Percentiles rank a stretch among this genome's conserved stretches.
Conservation (phyloP, 2,888 invertebrate species). For the Seira ritae region DNA sequence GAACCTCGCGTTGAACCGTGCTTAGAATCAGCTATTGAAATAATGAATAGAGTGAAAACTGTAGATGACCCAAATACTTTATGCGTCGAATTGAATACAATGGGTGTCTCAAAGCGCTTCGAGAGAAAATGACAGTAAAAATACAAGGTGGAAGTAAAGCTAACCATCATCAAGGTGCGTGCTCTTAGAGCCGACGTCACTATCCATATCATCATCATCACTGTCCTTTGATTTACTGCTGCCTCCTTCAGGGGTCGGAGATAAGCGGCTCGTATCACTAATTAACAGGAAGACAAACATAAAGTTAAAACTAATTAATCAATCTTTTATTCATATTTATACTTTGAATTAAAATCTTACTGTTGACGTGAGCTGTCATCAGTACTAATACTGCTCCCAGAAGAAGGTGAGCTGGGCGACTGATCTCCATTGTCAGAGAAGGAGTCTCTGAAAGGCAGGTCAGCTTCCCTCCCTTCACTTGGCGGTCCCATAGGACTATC, state of each 20-base stretch:
- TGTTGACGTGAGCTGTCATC: constrained; percentile 39
- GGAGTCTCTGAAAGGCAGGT: constrained; percentile 44
- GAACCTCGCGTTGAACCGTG: constrained; percentile 52
- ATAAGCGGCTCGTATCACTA: constrained; percentile 33
- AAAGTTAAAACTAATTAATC: not conserved
- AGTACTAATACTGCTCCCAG: constrained; percentile 44
- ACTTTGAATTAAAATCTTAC: constrained; percentile 6
- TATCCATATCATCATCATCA: constrained; percentile 53
- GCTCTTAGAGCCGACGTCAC: constrained; percentile 52
- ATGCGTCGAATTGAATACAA: not conserved
- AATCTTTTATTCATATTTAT: too few relatives aligned
- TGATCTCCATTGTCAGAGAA: constrained; percentile 50
- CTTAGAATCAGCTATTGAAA: constrained; percentile 41
- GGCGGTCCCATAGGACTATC: constrained; percentile 58
- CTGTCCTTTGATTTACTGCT: constrained; percentile 54
- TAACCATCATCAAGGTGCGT: constrained; percentile 53
- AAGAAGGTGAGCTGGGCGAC: constrained; percentile 36
- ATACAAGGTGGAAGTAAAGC: too few relatives aligned
- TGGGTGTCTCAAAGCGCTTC: too few relatives aligned
- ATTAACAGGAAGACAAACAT: not conserved
- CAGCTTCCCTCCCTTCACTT: constrained; percentile 47
- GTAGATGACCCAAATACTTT: not conserved
- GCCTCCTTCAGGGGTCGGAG: constrained; percentile 48
- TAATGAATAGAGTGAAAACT: too few relatives aligned
- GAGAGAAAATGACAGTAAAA: too few relatives aligned